Conservation (phyloP, 2,888 invertebrate species). For the Acanthococcus lagerstroemiae region DNA sequence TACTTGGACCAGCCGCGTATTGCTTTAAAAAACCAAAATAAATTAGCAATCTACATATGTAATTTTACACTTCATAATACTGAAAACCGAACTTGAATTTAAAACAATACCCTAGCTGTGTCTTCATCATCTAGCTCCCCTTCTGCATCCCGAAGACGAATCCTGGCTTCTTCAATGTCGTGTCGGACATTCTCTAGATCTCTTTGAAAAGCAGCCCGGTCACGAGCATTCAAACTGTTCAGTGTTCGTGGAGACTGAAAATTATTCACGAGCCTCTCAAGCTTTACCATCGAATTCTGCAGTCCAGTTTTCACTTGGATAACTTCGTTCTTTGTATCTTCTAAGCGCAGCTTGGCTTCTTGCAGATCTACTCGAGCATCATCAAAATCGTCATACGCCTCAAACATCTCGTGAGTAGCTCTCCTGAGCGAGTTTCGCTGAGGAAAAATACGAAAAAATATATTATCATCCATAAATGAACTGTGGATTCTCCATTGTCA, state of each 20-base stretch:
- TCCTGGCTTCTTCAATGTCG: constrained; percentile 15
- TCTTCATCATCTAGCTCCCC: too few relatives aligned
- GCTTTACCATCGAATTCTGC: not conserved
- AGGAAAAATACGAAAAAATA: not conserved
- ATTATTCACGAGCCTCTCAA: not conserved
- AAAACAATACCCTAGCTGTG: too few relatives aligned
- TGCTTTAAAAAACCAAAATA: too few relatives aligned
- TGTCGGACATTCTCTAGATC: constrained; percentile 11
- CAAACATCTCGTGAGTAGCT: constrained; percentile 1
- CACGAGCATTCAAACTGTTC: not conserved
- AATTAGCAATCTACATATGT: too few relatives aligned
- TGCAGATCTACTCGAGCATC: constrained; percentile 9
- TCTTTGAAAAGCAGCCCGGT: constrained; percentile 1
- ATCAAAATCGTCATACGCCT: constrained; percentile 3
- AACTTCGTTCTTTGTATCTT: constrained; percentile 8
- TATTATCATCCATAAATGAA: not conserved
- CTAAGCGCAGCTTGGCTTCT: constrained; percentile 4
- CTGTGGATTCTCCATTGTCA: not conserved
- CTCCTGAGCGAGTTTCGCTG: constrained; percentile 16
- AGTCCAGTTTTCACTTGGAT: not conserved
- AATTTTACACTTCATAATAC: too few relatives aligned
- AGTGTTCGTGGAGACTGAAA: not conserved
- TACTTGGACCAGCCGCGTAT: too few relatives aligned
- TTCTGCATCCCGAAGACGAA: constrained; percentile 2
- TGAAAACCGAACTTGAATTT: too few relatives aligned